Conservation (phyloP, 2,797 vertebrate species). For the Micropoecilia bifurca region DNA sequence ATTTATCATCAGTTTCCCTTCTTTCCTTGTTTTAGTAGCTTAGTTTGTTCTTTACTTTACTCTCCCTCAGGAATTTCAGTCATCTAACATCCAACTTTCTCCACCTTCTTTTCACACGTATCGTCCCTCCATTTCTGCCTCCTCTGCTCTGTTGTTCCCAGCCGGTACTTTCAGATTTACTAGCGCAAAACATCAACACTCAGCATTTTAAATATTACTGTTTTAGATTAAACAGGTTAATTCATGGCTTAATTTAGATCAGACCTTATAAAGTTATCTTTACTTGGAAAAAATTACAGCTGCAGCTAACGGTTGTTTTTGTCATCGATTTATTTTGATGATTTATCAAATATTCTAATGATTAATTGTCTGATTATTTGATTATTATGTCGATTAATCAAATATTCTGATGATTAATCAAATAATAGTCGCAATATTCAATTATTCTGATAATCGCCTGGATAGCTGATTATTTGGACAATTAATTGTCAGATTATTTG, state of each 20-base stretch:
- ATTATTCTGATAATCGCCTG: too few species aligned
- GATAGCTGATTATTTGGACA: too few species aligned
- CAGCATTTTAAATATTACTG: neutral
- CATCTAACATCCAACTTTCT: constrained; percentile 58
- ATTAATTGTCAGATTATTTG: too few species aligned
- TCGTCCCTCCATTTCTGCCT: constrained; percentile 38
- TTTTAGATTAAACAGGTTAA: neutral
- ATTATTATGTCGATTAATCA: too few species aligned
- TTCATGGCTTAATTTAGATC: neutral
- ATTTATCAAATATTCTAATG: too few species aligned
- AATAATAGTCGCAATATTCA: too few species aligned
- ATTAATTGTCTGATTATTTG: too few species aligned
- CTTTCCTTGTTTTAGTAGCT: constrained; percentile 15
- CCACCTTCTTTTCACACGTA: constrained; percentile 24
- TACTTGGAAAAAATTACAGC: neutral
- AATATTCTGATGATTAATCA: too few species aligned
- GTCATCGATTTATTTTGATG: too few species aligned
- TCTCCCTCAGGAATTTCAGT: constrained; percentile 29
- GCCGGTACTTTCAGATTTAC: constrained; percentile 87
- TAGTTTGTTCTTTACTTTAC: constrained; percentile 35
- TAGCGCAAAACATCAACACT: constrained; percentile 33
- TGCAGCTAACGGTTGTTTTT: too few species aligned
- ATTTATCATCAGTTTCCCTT: constrained; percentile 4
- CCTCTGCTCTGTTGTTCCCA: constrained; percentile 79
- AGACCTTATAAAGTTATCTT: neutral